phyloP scores from a whole-genome alignment of 2,888 invertebrate genomes.

The Agrotis segetum region DNA sequence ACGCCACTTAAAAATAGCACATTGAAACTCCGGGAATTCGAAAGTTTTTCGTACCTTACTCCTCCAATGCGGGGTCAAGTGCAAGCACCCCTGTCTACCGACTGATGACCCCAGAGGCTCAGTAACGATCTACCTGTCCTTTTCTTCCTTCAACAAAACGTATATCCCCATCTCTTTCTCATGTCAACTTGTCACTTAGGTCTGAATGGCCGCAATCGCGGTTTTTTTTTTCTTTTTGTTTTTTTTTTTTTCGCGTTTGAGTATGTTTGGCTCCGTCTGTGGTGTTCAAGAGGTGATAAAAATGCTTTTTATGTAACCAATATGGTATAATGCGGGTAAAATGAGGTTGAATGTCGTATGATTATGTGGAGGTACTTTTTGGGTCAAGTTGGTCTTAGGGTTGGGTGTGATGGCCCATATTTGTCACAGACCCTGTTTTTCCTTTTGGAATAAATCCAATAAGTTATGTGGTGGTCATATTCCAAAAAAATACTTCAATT shows the following conservation, averaged over 20 bases:
- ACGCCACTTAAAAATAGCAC: conserved; percentile 31
- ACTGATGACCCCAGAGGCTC: conserved; percentile 60
- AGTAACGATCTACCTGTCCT: conserved; percentile 53
- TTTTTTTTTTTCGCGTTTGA: conserved; percentile 13
- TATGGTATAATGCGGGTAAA: conserved; percentile 36
- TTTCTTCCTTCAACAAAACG: conserved; percentile 7
- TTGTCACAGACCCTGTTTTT: neutral
- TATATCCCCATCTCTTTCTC: conserved; percentile 34
- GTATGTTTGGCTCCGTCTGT: conserved; percentile 30
- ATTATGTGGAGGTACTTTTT: conserved; percentile 16
- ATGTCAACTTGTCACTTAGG: conserved; percentile 49
- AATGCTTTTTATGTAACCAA: conserved; percentile 46
- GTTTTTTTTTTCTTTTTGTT: conserved; percentile 22
- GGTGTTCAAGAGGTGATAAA: conserved; percentile 46
- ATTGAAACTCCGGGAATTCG: conserved; percentile 34
- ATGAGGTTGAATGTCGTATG: conserved; percentile 1
- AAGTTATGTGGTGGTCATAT: neutral
- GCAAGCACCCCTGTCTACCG: conserved; percentile 55
- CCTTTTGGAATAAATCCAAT: neutral
- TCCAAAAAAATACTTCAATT: no score
- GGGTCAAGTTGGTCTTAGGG: neutral
- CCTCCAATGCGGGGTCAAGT: conserved; percentile 59
- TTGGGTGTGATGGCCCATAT: neutral
- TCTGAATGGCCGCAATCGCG: conserved; percentile 57
- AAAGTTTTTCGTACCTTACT: conserved; percentile 41